Percentiles rank a stretch among this genome's conserved stretches.
Conservation (phyloP, 2,797 vertebrate species). For the Sebastes kiyomatsui region DNA sequence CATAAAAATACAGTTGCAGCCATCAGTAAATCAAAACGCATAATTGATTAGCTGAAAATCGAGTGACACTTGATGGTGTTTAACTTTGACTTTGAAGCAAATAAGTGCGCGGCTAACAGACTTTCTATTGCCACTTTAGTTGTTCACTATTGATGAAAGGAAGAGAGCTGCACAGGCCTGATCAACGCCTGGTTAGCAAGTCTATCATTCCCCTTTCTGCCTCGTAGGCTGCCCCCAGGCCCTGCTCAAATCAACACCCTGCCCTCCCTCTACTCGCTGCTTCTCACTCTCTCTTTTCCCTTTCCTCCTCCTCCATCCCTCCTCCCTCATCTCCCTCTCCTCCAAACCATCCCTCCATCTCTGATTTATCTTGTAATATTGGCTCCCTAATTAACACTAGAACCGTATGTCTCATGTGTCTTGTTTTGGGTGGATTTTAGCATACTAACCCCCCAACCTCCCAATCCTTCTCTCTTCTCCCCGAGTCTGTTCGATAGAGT, state of each 20-base stretch:
- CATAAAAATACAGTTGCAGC: conserved; percentile 14
- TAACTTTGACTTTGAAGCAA: conserved; percentile 55
- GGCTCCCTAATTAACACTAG: conserved; percentile 80
- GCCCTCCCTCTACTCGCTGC: conserved; percentile 51
- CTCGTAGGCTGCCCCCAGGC: conserved; percentile 77
- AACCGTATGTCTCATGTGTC: conserved; percentile 73
- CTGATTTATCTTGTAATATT: conserved; percentile 83
- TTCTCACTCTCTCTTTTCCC: conserved; percentile 47
- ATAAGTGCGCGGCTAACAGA: conserved; percentile 45
- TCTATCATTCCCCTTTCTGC: conserved; percentile 76
- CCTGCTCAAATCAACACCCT: conserved; percentile 73
- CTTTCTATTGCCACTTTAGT: conserved; percentile 55
- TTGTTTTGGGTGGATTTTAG: conserved; percentile 77
- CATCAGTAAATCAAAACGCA: conserved; percentile 49
- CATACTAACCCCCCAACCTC: conserved; percentile 66
- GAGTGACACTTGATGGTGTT: conserved; percentile 58
- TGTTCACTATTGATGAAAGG: conserved; percentile 71
- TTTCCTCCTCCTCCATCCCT: conserved; percentile 31
- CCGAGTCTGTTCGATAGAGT: conserved; percentile 54
- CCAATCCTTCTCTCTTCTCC: conserved; percentile 43
- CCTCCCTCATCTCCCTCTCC: conserved; percentile 58
- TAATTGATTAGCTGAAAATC: conserved; percentile 44
- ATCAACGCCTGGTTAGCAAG: conserved; percentile 73
- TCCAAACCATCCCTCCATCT: conserved; percentile 67
- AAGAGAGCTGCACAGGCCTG: conserved; percentile 55